phyloP scores from a whole-genome alignment of 1,140 invertebrate species.

The Anadara kagoshimensis region DNA sequence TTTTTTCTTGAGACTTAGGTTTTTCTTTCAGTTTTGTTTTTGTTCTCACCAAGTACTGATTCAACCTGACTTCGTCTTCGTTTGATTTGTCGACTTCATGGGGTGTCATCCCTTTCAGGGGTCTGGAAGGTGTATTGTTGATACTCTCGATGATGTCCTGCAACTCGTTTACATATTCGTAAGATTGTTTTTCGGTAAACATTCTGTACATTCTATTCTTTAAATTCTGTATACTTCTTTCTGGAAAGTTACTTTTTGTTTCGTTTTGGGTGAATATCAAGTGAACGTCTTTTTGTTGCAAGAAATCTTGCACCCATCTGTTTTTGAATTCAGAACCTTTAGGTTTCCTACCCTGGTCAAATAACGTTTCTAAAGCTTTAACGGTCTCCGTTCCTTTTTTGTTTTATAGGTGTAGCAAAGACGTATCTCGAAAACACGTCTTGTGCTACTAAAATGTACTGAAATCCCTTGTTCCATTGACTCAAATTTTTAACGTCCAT shows the following conservation, averaged over 20 bases:
- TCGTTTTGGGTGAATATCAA: slow-evolving; percentile 21
- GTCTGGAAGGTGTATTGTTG: slow-evolving; percentile 4
- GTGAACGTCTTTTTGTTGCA: slow-evolving; percentile 13
- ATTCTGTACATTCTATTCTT: slow-evolving; percentile 28
- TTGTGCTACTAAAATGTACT: neutral
- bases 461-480: neutral
- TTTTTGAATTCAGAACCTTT: slow-evolving; percentile 33
- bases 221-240: slow-evolving; percentile 24
- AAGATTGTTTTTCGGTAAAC: slow-evolving; percentile 15
- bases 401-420: neutral
- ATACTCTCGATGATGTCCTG: slow-evolving; percentile 7
- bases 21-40: neutral
- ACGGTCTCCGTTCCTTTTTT: neutral
- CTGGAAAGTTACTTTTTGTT: slow-evolving; percentile 26
- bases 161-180: slow-evolving; percentile 14
- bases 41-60: neutral
- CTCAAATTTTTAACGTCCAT: neutral
- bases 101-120: neutral
- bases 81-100: neutral
- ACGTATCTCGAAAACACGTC: slow-evolving; percentile 10
- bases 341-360: slow-evolving; percentile 12
- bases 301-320: slow-evolving; percentile 19
- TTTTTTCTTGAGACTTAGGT: too few species aligned
- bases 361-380: slow-evolving; percentile 13
- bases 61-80: neutral